Evolutionary conservation across 2,888 invertebrate species (phyloP).

Genomic region (Hyposoter didymator): DNA sequence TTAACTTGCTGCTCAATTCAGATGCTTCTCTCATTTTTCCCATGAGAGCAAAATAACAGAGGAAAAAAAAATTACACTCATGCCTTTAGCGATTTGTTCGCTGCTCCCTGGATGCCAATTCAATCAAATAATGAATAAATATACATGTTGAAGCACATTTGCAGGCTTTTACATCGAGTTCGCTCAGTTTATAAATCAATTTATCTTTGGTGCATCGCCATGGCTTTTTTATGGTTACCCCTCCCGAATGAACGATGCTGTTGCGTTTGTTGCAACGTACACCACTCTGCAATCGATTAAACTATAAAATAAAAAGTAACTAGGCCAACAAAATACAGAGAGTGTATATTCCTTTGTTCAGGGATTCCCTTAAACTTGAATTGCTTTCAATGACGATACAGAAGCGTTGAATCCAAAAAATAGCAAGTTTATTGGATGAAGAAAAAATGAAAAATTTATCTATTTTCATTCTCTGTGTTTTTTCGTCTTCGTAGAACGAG

Average conservation of each 20-base stretch:
- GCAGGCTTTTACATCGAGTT: conserved; percentile 21
- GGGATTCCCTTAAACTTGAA: not conserved
- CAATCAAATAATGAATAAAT: conserved; percentile 44
- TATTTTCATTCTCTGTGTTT: conserved; percentile 51
- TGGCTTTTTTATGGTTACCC: conserved; percentile 6
- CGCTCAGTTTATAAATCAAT: conserved; percentile 26
- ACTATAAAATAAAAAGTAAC: not conserved
- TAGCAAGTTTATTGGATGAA: conserved; percentile 37
- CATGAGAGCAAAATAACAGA: not conserved
- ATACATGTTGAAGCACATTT: conserved; percentile 35
- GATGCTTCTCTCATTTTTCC: not conserved
- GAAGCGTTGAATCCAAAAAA: not conserved
- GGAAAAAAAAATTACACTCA: conserved; percentile 14
- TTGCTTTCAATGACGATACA: not conserved
- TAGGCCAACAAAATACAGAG: not conserved
- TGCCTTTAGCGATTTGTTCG: conserved; percentile 4
- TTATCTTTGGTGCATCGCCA: conserved; percentile 20
- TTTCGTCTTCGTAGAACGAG: conserved; percentile 53
- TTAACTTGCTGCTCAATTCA: not conserved
- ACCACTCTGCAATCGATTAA: not conserved
- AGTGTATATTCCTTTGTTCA: not conserved
- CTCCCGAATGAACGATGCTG: not conserved
- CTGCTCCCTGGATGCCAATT: conserved; percentile 1
- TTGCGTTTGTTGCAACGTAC: not conserved
- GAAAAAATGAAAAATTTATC: conserved; percentile 54